Evolutionary conservation across 2,113 vertebrate genomes (phyloP).

Genomic region (Euleptes europaea): DNA sequence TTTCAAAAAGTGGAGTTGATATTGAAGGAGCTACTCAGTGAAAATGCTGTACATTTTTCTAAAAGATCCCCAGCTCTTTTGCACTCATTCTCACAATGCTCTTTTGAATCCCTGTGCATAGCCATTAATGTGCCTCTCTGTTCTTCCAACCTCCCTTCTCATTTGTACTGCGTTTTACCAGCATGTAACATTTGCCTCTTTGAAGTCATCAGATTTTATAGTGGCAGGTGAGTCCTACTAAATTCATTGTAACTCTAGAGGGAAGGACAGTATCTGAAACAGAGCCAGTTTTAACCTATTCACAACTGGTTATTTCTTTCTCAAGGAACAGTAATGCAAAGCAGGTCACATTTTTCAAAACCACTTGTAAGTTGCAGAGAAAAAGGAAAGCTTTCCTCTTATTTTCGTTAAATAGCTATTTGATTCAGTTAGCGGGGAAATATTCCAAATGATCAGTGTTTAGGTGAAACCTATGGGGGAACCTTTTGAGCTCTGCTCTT

Average conservation of each 20-base stretch:
- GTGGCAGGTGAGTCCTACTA: constrained; percentile 31
- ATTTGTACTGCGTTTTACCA: background rate
- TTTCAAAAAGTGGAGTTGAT: background rate
- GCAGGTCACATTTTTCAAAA: background rate
- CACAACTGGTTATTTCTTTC: background rate
- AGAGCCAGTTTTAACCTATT: background rate
- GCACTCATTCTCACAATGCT: constrained; percentile 49
- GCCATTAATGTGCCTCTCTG: background rate
- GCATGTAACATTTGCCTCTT: constrained; percentile 27
- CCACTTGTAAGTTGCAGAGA: background rate
- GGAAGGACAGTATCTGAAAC: background rate
- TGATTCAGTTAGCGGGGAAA: background rate
- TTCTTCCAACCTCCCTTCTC: background rate
- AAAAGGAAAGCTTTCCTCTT: background rate
- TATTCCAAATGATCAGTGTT: background rate
- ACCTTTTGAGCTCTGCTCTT: background rate
- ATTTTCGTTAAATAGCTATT: background rate
- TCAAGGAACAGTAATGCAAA: background rate
- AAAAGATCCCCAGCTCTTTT: constrained; percentile 28
- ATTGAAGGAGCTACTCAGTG: constrained; percentile 18
- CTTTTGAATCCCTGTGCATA: background rate
- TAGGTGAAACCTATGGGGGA: background rate
- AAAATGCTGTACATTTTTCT: background rate
- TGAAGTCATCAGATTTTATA: background rate
- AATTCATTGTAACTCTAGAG: background rate